Conservation (phyloP, 2,888 invertebrate genomes). For the Cryptus viduatorius region DNA sequence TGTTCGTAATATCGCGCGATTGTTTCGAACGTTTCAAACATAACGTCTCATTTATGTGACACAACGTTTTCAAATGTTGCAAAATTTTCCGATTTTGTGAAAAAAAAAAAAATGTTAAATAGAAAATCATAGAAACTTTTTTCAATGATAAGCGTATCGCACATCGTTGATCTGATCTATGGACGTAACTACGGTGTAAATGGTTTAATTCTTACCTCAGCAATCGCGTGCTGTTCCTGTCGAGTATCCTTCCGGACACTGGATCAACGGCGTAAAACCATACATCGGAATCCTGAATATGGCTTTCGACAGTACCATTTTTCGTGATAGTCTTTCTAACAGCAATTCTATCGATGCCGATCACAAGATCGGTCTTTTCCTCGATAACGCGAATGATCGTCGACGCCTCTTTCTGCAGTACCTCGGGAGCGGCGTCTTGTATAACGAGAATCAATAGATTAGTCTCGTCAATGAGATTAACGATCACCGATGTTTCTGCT, state of each 20-base stretch:
- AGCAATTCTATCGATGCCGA: conserved; percentile 94
- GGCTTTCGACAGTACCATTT: conserved; percentile 91
- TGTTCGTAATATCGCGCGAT: background rate
- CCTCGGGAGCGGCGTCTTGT: conserved; percentile 90
- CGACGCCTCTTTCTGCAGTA: conserved; percentile 87
- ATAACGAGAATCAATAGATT: conserved; percentile 93
- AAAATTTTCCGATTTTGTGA: background rate
- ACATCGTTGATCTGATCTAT: too few relatives aligned
- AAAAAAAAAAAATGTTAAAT: background rate
- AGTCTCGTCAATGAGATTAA: conserved; percentile 92
- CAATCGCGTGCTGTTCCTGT: conserved; percentile 90
- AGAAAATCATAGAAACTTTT: background rate
- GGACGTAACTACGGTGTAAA: too few relatives aligned
- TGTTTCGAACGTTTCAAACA: background rate
- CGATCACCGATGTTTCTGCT: conserved; percentile 89
- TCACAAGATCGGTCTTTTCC: conserved; percentile 90
- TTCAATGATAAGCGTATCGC: background rate
- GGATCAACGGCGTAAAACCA: conserved; percentile 96
- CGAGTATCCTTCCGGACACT: conserved; percentile 90
- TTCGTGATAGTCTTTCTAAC: conserved; percentile 90
- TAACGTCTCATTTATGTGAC: background rate
- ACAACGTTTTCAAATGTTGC: background rate
- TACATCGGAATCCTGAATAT: conserved; percentile 91
- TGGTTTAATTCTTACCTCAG: conserved; percentile 86
- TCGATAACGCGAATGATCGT: conserved; percentile 89